Percentiles rank a stretch among this genome's conserved stretches.
phyloP scores from a whole-genome alignment of 2,888 invertebrate genomes.

The Aricia artaxerxes region DNA sequence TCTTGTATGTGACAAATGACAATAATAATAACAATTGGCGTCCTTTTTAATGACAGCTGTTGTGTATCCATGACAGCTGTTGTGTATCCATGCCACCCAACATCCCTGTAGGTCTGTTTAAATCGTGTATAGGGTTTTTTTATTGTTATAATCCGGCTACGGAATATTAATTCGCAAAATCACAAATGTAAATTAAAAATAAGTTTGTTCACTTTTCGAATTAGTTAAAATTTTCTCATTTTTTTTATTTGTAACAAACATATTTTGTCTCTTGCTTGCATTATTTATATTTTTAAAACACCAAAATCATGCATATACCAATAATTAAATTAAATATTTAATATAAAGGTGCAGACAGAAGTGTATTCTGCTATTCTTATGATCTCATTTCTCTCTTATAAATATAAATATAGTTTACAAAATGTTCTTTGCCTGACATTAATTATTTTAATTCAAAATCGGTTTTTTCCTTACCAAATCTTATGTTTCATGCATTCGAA shows the following conservation, averaged over 20 bases:
- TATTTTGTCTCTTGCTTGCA: not conserved
- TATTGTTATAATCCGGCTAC: too few relatives aligned
- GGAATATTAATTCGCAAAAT: too few relatives aligned
- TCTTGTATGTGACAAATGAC: too few relatives aligned
- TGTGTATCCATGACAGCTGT: too few relatives aligned
- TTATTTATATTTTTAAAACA: not conserved
- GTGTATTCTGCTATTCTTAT: not conserved
- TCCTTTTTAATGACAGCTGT: too few relatives aligned
- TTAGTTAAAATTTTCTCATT: not conserved
- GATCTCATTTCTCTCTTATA: not conserved
- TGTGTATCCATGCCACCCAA: too few relatives aligned
- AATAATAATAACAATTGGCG: too few relatives aligned
- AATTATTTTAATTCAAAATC: not conserved
- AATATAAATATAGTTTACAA: not conserved
- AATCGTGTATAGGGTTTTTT: too few relatives aligned
- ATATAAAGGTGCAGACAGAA: not conserved
- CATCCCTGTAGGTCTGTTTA: too few relatives aligned
- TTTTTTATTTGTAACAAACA: not conserved
- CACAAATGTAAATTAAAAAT: too few relatives aligned
- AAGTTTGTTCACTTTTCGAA: not conserved
- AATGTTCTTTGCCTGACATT: not conserved
- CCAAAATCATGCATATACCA: not conserved
- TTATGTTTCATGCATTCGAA: not conserved
- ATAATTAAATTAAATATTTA: not conserved
- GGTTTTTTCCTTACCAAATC: not conserved